Conservation (phyloP, 2,888 invertebrate species). For the Apocheima hispidaria region DNA sequence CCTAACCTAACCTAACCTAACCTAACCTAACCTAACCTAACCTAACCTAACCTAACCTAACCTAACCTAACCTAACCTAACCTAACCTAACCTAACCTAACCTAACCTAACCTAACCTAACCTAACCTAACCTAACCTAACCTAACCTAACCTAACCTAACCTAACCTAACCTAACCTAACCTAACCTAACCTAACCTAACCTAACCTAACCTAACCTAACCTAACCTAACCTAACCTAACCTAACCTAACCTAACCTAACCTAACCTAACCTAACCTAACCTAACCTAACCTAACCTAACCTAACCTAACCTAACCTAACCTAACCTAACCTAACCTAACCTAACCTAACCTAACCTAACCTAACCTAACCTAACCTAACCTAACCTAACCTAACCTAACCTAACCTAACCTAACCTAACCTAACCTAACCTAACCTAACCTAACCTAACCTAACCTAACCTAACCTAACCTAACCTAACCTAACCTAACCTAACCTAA, state of each 20-base stretch:
- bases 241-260: constrained; percentile 27
- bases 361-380: constrained; percentile 32
- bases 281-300: constrained; percentile 35
- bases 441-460: constrained; percentile 40
- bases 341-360: constrained; percentile 34
- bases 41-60: constrained; percentile 30
- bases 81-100: constrained; percentile 28
- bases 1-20: constrained; percentile 24
- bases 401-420: constrained; percentile 38
- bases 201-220: constrained; percentile 24
- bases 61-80: constrained; percentile 29
- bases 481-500: constrained; percentile 40
- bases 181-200: constrained; percentile 23
- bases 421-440: constrained; percentile 36
- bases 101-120: constrained; percentile 19
- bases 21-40: constrained; percentile 27
- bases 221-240: constrained; percentile 29
- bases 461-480: constrained; percentile 39
- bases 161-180: constrained; percentile 20
- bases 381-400: constrained; percentile 38
- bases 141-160: constrained; percentile 13
- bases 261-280: constrained; percentile 35
- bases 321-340: constrained; percentile 30
- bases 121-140: constrained; percentile 23
- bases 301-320: constrained; percentile 32